Base-by-base conservation (phyloP, 2,113 vertebrate genomes). In the Gallinago undulata region DNA sequence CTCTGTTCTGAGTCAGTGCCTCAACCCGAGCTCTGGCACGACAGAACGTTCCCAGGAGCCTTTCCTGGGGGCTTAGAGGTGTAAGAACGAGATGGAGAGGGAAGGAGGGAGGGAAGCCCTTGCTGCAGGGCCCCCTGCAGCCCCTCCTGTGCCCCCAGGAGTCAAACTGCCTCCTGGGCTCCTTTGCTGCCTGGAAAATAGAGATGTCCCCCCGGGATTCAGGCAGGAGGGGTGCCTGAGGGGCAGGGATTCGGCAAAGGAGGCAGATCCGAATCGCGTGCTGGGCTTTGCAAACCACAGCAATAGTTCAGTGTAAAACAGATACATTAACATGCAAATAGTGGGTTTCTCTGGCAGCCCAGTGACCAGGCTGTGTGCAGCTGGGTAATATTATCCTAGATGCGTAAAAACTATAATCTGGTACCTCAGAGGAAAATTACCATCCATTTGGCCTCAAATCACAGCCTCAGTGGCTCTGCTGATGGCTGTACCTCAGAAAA, bases 281-380 rank as follows among this genome's bases (percentile, higher is more conserved):
- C 77, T 43, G 72, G 67, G 84, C 78, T 74, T 15, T 12, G 24
- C 24, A 1, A 16, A 4, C 19, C 37, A 3, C 59, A 28, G 66
- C 53, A 3, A 13, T 1, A 25, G 55, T 2, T 45, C 60, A 7
- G 37, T 6, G 33, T 53, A 7, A 64, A 43, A 17, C 33, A 11
- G 76, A 3, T 11, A 4, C 33, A 16, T 64, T 69, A 79, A 41
- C 43, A 67, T 63, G 62, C 50, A 79, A 79, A 84, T 39, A 47
- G 67, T 31, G 24, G 79, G 84, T 63, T 94, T 91, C 57, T 50
- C 12, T 53, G 62, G 79, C 79, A 88, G 89, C 89, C 68, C n/a
- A 21, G 50, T 48, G 84, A 12, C 84, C 84, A 48, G 39, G 1
- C 66, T 27, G 19, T 24, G 39, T 57, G 79, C 79, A 57, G 50